Percentiles rank a stretch among this genome's conserved stretches.
phyloP scores from a whole-genome alignment of 2,888 invertebrate genomes.

The Drosophila melanosoma region DNA sequence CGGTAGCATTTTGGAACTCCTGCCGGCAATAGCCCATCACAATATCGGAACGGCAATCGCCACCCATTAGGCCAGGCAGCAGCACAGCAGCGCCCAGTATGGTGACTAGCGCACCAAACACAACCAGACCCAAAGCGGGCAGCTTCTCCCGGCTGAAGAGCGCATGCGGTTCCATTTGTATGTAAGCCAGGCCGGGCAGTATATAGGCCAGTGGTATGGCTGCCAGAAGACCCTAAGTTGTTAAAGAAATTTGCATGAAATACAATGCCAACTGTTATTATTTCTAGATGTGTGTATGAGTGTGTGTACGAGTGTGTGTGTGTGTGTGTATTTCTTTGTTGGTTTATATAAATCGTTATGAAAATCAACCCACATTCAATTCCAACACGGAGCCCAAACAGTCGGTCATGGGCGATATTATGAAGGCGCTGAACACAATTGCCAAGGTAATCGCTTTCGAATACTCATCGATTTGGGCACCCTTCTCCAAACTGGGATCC shows the following conservation, averaged over 20 bases:
- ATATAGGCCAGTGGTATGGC: slow-evolving; percentile 94
- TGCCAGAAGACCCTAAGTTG: slow-evolving; percentile 90
- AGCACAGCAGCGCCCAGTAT: slow-evolving; percentile 84
- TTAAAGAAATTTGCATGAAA: slow-evolving; percentile 60
- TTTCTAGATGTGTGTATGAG: not conserved
- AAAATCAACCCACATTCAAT: slow-evolving; percentile 88
- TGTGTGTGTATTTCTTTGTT: not conserved
- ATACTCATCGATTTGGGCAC: slow-evolving; percentile 83
- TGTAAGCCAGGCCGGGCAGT: slow-evolving; percentile 91
- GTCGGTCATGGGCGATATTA: slow-evolving; percentile 92
- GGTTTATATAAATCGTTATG: slow-evolving; percentile 19
- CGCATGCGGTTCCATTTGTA: slow-evolving; percentile 90
- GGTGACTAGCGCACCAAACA: slow-evolving; percentile 87
- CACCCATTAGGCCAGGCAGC: slow-evolving; percentile 83
- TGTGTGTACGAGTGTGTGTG: not conserved
- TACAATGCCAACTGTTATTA: slow-evolving; percentile 14
- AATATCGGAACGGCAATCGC: slow-evolving; percentile 84
- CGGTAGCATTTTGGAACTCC: slow-evolving; percentile 73
- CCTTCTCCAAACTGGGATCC: slow-evolving; percentile 84
- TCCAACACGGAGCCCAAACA: slow-evolving; percentile 93
- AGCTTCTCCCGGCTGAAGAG: slow-evolving; percentile 89
- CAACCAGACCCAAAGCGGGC: slow-evolving; percentile 89
- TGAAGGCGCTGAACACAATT: slow-evolving; percentile 89
- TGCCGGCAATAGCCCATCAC: slow-evolving; percentile 84
- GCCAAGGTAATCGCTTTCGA: slow-evolving; percentile 85